phyloP scores from a whole-genome alignment of 2,797 vertebrate genomes.

The Chaunax sp. region DNA sequence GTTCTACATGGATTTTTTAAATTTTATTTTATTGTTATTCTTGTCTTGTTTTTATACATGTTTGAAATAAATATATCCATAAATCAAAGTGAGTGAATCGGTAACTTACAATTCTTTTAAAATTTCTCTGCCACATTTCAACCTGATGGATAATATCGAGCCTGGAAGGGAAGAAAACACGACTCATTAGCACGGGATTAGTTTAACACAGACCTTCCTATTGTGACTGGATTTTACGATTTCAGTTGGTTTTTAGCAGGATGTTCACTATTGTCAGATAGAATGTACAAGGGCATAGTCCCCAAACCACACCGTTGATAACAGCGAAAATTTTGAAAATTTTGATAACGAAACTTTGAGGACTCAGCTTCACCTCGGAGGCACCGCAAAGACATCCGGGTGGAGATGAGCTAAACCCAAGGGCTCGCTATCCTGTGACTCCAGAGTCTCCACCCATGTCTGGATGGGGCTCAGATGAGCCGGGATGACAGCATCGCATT shows the following conservation, averaged over 20 bases:
- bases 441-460: conserved; percentile 89
- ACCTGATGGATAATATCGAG: conserved; percentile 89
- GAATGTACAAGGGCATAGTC: too few relatives aligned
- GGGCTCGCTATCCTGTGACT: conserved; percentile 72
- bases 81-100: background rate
- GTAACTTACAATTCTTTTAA: conserved; percentile 90
- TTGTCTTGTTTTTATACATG: too few relatives aligned
- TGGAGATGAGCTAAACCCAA: conserved; percentile 88
- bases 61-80: too few relatives aligned
- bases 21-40: too few relatives aligned
- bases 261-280: too few relatives aligned
- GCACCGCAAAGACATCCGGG: conserved; percentile 89
- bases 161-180: conserved; percentile 64
- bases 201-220: background rate
- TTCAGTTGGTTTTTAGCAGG: too few relatives aligned
- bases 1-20: too few relatives aligned
- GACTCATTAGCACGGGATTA: too few relatives aligned
- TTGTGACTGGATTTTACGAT: too few relatives aligned
- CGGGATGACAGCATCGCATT: conserved; percentile 77
- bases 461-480: conserved; percentile 78
- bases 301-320: background rate
- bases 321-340: too few relatives aligned
- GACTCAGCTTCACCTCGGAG: conserved; percentile 81
- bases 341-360: background rate
- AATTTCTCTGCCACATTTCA: conserved; percentile 90